Conservation (phyloP, 1,140 invertebrate species). For the Pseudomyrmex pallidus region DNA sequence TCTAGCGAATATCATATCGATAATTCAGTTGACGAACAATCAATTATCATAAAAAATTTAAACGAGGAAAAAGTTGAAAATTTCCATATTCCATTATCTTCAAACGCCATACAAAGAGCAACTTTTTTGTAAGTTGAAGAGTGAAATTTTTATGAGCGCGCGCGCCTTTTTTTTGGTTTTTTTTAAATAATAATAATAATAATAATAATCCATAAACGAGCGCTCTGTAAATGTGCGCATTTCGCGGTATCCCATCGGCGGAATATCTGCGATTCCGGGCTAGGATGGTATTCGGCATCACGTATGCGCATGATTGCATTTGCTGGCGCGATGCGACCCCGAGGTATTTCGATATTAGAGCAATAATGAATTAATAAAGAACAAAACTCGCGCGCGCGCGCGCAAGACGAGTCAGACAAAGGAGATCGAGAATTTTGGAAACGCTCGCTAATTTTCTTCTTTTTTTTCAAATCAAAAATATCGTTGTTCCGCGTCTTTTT, state of each 20-base stretch:
- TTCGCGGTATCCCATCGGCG: constrained; percentile 56
- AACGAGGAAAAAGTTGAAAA: too few relatives aligned
- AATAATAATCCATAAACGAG: too few relatives aligned
- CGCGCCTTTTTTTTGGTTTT: neutral
- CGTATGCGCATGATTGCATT: constrained; percentile 68
- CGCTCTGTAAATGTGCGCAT: constrained; percentile 23
- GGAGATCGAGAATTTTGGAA: neutral
- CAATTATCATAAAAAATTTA: neutral
- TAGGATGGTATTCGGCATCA: constrained; percentile 63
- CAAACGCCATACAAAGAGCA: too few relatives aligned
- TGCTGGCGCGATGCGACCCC: constrained; percentile 30
- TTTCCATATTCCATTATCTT: too few relatives aligned
- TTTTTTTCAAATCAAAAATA: neutral
- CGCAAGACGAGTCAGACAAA: neutral
- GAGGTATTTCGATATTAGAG: constrained; percentile 64
- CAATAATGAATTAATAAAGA: constrained; percentile 43
- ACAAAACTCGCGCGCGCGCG: neutral
- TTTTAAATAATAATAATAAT: too few relatives aligned
- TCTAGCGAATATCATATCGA: too few relatives aligned
- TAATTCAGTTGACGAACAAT: neutral
- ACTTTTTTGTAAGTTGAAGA: too few relatives aligned
- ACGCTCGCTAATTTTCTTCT: neutral
- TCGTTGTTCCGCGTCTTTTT: neutral
- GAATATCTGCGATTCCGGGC: constrained; percentile 65
- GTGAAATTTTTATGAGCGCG: too few relatives aligned